Evolutionary conservation across 1,140 invertebrate species (phyloP).

Genomic region (Melipona quadrifasciata): DNA sequence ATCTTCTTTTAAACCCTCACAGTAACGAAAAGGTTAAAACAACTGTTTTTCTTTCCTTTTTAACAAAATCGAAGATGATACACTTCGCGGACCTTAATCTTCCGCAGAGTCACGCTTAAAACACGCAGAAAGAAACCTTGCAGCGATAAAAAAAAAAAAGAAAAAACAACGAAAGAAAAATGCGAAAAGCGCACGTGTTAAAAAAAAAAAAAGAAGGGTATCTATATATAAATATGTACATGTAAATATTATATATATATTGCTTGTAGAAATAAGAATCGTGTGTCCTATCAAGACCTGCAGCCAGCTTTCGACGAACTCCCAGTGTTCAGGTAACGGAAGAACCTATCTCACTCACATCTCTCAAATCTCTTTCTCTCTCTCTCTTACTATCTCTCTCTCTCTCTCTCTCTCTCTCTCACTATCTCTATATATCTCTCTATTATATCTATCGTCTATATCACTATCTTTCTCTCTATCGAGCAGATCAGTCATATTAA

Average conservation of each 20-base stretch:
- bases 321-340: constrained; percentile 86
- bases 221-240: constrained; percentile 68
- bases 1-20: too few species aligned
- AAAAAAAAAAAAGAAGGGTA: constrained; percentile 54
- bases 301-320: constrained; percentile 87
- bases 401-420: constrained; percentile 23
- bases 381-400: not conserved
- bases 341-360: constrained; percentile 38
- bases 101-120: constrained; percentile 49
- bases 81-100: constrained; percentile 47
- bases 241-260: constrained; percentile 71
- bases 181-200: constrained; percentile 7
- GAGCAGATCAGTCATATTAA: not conserved
- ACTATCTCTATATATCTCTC: constrained; percentile 4
- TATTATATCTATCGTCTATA: not conserved
- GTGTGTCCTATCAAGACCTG: constrained; percentile 87
- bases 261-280: constrained; percentile 86
- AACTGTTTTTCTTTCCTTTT: not conserved
- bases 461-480: constrained; percentile 17
- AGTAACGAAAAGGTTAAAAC: too few species aligned
- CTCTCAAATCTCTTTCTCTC: constrained; percentile 13
- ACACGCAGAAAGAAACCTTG: constrained; percentile 39
- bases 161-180: constrained; percentile 22
- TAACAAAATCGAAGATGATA: not conserved
- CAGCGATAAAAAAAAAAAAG: not conserved